phyloP scores from a whole-genome alignment of 2,113 vertebrate genomes.

The Tetrao urogallus region DNA sequence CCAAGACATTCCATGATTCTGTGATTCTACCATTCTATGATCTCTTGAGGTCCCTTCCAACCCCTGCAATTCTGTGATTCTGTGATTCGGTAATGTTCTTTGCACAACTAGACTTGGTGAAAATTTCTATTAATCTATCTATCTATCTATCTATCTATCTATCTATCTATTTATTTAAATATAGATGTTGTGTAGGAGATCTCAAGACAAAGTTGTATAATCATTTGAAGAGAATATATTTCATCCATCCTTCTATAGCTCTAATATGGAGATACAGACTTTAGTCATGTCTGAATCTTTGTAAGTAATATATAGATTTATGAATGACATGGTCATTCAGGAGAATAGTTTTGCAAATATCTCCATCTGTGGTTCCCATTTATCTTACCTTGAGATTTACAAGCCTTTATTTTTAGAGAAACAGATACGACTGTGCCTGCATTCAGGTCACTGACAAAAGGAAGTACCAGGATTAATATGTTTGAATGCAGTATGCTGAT shows the following conservation, averaged over 20 bases:
- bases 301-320: not conserved
- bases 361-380: not conserved
- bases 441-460: conserved; percentile 62
- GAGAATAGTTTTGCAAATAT: conserved; percentile 14
- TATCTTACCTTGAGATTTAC: conserved; percentile 41
- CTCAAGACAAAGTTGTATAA: rapidly evolving
- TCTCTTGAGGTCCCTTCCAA: no score
- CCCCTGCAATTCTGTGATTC: no score
- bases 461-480: conserved; percentile 36
- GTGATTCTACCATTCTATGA: no score
- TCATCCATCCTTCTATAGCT: not conserved
- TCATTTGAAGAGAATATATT: not conserved
- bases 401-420: conserved; percentile 29
- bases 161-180: not conserved
- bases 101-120: rapidly evolving
- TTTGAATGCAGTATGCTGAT: not conserved
- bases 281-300: not conserved
- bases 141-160: no score
- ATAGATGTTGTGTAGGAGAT: not conserved
- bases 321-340: conserved; percentile 34
- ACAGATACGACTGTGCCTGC: conserved; percentile 51
- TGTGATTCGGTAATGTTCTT: not conserved
- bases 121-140: not conserved
- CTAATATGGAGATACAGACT: no score
- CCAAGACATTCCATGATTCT: no score